These are phyloP conservation scores for Megalonaias nervosa DNA, from an alignment of 1,140 invertebrate species.

Conservation along the genomic window DNA sequence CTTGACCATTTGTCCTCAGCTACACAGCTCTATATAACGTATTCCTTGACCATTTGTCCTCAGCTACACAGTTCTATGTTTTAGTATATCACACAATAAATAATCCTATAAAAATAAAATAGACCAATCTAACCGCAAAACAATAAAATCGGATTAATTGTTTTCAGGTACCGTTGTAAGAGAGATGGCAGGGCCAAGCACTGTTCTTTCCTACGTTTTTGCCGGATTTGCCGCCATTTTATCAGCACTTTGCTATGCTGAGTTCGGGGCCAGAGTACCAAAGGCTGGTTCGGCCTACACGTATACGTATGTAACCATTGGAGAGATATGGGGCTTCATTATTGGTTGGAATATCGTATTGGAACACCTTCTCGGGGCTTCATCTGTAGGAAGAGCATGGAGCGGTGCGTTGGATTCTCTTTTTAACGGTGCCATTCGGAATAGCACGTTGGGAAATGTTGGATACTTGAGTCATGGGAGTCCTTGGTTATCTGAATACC, in stretches of 20 bases:
- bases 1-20: no score
- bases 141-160: slow-evolving; percentile 79
- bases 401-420: slow-evolving; percentile 93
- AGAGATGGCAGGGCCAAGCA: slow-evolving; percentile 88
- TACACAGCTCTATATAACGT: no score
- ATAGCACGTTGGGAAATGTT: slow-evolving; percentile 81
- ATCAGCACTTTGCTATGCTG: slow-evolving; percentile 92
- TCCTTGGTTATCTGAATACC: slow-evolving; percentile 77
- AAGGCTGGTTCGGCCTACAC: slow-evolving; percentile 69
- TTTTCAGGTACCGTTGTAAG: slow-evolving; percentile 89
- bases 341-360: slow-evolving; percentile 70
- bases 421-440: slow-evolving; percentile 83
- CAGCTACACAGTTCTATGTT: no score
- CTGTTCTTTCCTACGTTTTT: slow-evolving; percentile 84
- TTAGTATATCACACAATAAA: no score
- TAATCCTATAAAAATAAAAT: no score
- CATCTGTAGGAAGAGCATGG: slow-evolving; percentile 93
- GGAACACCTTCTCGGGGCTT: slow-evolving; percentile 76
- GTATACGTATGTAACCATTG: slow-evolving; percentile 67
- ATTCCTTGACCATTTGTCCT: no score
- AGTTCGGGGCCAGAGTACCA: slow-evolving; percentile 83
- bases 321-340: slow-evolving; percentile 65
- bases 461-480: slow-evolving; percentile 79
- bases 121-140: no score
- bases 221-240: slow-evolving; percentile 89